phyloP scores from a whole-genome alignment of 2,888 invertebrate genomes.

The Eupithecia exiguata region DNA sequence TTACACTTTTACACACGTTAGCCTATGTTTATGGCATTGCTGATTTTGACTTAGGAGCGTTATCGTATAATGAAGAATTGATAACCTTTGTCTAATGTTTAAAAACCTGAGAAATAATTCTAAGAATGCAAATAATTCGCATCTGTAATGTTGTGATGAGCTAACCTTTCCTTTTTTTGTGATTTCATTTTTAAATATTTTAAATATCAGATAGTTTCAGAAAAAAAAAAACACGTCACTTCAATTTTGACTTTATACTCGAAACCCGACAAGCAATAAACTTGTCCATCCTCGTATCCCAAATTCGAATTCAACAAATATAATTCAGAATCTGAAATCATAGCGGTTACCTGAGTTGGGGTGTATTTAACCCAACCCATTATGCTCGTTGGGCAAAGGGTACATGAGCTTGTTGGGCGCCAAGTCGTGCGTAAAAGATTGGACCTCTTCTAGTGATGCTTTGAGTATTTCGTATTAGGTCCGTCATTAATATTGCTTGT shows the following conservation, averaged over 20 bases:
- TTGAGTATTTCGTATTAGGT: slow-evolving; percentile 7
- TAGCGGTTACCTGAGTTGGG: slow-evolving; percentile 44
- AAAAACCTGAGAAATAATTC: too few relatives aligned
- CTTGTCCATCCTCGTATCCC: slow-evolving; percentile 4
- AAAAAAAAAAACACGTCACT: background rate
- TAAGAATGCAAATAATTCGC: too few relatives aligned
- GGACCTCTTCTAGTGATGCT: slow-evolving; percentile 29
- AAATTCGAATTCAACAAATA: slow-evolving; percentile 22
- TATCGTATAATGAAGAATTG: too few relatives aligned
- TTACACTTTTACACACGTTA: too few relatives aligned
- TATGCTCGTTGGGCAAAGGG: slow-evolving; percentile 37
- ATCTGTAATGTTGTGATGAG: too few relatives aligned
- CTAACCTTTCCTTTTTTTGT: too few relatives aligned
- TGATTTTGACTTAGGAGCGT: too few relatives aligned
- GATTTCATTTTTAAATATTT: too few relatives aligned
- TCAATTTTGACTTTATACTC: background rate
- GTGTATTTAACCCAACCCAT: slow-evolving; percentile 42
- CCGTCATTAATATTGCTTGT: slow-evolving; percentile 17
- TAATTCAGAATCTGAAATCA: slow-evolving; percentile 33
- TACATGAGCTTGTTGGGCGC: slow-evolving; percentile 41
- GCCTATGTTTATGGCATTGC: too few relatives aligned
- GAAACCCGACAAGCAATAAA: background rate
- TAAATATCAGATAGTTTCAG: too few relatives aligned
- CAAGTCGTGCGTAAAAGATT: slow-evolving; percentile 46
- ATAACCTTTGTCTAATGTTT: too few relatives aligned